A percentile compares a stretch with the other conserved stretches of the same genome.
Evolutionary conservation across 2,797 vertebrate species (phyloP).

Genomic region (Scolopax rusticola): DNA sequence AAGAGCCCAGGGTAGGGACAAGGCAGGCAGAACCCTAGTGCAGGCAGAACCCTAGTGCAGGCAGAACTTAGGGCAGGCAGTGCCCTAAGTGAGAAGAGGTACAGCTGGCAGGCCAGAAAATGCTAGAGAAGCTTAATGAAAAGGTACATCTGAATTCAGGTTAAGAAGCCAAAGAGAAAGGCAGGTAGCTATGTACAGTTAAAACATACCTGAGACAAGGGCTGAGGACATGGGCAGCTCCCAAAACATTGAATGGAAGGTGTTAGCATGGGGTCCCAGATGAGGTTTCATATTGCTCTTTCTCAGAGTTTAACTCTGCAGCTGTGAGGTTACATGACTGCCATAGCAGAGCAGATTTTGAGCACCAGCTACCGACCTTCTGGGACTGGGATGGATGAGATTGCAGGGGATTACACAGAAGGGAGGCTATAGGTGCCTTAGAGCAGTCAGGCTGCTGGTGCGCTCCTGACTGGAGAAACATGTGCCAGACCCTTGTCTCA

Average conservation of each 20-base stretch:
- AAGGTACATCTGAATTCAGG: neutral
- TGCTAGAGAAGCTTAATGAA: neutral
- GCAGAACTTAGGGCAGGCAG: neutral
- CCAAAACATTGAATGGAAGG: fast-evolving
- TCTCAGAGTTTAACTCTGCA: neutral
- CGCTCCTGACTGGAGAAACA: fast-evolving
- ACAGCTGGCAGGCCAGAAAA: neutral
- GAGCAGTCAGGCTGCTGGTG: neutral
- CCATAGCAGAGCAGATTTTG: neutral
- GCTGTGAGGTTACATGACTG: fast-evolving
- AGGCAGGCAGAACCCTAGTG: neutral
- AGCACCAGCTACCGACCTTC: neutral
- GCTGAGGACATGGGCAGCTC: too few relatives aligned
- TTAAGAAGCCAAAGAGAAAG: neutral
- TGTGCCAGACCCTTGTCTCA: neutral
- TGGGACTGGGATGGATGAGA: neutral
- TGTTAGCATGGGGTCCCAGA: too few relatives aligned
- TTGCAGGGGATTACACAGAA: neutral
- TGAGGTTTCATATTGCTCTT: neutral
- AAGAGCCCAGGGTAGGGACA: neutral
- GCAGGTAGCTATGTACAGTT: neutral
- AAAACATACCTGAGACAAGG: neutral
- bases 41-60: too few relatives aligned
- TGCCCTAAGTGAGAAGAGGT: fast-evolving
- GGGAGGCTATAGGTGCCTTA: neutral